These are phyloP conservation scores for Nebria brevicollis DNA, from an alignment of 2,888 invertebrate species.

Conservation along the genomic window DNA sequence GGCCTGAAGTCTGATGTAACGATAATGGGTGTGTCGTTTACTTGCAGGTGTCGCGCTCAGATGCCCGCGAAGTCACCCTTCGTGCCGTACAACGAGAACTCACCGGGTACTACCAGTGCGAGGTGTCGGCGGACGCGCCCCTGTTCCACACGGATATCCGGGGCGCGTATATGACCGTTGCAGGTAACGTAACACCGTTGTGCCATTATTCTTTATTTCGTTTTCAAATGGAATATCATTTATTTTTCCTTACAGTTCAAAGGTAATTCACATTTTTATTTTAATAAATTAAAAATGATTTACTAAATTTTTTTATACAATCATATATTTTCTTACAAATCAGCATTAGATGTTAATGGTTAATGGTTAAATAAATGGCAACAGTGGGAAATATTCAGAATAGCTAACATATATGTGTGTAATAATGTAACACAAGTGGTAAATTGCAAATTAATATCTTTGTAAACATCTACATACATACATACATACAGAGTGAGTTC, in stretches of 20 bases:
- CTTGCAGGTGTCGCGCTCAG: conserved; percentile 62
- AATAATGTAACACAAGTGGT: background rate
- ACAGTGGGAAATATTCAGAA: background rate
- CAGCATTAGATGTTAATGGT: too few relatives aligned
- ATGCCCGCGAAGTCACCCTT: conserved; percentile 61
- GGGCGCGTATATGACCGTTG: conserved; percentile 61
- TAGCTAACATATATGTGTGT: background rate
- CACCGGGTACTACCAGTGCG: conserved; percentile 63
- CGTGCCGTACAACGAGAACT: conserved; percentile 59
- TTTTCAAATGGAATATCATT: background rate
- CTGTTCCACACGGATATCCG: conserved; percentile 62
- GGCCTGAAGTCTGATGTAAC: background rate
- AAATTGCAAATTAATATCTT: background rate
- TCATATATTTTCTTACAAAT: too few relatives aligned
- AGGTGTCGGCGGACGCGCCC: conserved; percentile 63
- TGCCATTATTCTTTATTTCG: conserved; percentile 2
- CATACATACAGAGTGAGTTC: background rate
- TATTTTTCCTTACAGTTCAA: background rate
- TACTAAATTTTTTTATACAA: too few relatives aligned
- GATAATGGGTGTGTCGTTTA: conserved; percentile 42
- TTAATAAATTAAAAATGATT: too few relatives aligned
- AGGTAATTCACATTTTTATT: too few relatives aligned
- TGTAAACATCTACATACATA: background rate
- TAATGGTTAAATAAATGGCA: too few relatives aligned
- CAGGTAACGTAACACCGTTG: conserved; percentile 55